These are phyloP conservation scores for Montipora sp. DNA, from an alignment of 64 coral and sea anemone species.

Conservation along the genomic window DNA sequence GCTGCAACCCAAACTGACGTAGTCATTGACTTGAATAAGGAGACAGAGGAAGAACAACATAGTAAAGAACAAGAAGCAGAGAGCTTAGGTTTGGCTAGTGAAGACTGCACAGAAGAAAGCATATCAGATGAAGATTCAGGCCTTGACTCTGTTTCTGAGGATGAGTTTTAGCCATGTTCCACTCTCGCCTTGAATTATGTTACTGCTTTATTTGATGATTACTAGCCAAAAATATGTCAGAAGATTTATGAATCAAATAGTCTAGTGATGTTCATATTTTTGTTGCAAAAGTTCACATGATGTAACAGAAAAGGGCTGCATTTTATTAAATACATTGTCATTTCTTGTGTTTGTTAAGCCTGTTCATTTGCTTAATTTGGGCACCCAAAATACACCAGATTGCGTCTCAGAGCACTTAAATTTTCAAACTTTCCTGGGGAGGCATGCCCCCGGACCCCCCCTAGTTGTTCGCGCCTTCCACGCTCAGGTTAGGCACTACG, in stretches of 20 bases:
- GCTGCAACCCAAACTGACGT: background rate
- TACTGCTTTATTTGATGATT: background rate
- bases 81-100: background rate
- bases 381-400: no score
- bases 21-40: background rate
- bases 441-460: no score
- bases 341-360: background rate
- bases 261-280: background rate
- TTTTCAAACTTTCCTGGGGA: no score
- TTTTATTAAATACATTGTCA: background rate
- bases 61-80: background rate
- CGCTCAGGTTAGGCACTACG: no score
- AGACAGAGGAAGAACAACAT: background rate
- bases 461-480: no score
- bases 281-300: background rate
- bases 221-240: conserved; percentile 10
- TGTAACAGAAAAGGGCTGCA: background rate
- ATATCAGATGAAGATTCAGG: conserved; percentile 24
- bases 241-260: background rate
- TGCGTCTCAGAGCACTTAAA: no score
- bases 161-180: conserved; percentile 8
- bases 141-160: conserved; percentile 33
- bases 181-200: background rate
- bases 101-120: conserved; percentile 3
- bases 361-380: no score